phyloP scores from a whole-genome alignment of 2,797 vertebrate species.

The Bradypus variegatus region DNA sequence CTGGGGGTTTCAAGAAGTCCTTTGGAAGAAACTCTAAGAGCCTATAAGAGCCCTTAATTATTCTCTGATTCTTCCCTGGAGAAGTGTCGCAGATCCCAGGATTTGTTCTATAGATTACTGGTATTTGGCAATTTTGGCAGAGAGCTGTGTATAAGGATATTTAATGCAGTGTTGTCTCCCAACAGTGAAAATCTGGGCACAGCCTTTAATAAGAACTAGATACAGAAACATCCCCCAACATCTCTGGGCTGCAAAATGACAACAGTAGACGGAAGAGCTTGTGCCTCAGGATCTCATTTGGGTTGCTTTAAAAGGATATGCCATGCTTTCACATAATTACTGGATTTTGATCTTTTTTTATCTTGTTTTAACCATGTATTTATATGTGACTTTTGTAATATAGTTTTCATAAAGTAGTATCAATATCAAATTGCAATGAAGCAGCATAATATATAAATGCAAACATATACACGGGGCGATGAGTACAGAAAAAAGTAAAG shows the following conservation, averaged over 20 bases:
- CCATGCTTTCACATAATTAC: neutral
- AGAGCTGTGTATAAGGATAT: neutral
- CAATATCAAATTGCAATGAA: neutral
- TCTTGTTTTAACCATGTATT: neutral
- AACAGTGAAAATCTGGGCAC: neutral
- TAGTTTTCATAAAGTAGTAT: neutral
- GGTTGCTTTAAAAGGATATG: neutral
- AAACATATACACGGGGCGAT: neutral
- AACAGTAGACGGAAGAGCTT: neutral
- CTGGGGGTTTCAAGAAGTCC: neutral
- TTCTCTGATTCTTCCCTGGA: neutral
- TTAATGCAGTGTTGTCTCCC: neutral
- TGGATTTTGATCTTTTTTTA: neutral
- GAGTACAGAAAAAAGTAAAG: neutral
- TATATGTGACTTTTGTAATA: neutral
- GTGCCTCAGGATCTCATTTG: neutral
- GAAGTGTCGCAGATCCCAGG: neutral
- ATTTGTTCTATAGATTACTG: neutral
- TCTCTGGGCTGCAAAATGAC: neutral
- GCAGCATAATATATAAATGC: neutral
- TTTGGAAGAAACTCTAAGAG: neutral
- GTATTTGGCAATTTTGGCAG: neutral
- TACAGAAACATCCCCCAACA: neutral
- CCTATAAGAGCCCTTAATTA: no score
- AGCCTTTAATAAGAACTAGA: neutral